Conservation (phyloP, 2,888 invertebrate species). For the Elegia similella region DNA sequence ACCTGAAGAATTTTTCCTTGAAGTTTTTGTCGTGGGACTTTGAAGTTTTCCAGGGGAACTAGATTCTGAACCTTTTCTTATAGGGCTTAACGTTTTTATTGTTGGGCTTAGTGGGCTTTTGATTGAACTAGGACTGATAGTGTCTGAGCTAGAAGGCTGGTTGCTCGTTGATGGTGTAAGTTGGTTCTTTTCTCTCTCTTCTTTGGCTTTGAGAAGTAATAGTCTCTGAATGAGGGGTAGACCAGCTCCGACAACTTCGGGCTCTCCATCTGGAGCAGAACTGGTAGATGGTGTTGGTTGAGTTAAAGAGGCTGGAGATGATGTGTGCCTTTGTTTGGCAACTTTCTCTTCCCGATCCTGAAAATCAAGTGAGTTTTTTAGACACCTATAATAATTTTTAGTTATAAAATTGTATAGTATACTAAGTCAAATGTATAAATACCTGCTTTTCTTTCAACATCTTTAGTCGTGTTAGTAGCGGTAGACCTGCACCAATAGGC, state of each 20-base stretch:
- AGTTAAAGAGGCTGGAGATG: constrained; percentile 45
- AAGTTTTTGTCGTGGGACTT: constrained; percentile 70
- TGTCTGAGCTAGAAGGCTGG: constrained; percentile 76
- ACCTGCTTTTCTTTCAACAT: constrained; percentile 93
- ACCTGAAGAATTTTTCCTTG: constrained; percentile 73
- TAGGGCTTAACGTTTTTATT: constrained; percentile 71
- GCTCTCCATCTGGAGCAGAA: constrained; percentile 79
- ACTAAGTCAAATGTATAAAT: constrained; percentile 12
- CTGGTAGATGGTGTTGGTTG: constrained; percentile 84
- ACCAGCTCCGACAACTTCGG: constrained; percentile 86
- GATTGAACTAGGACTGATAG: constrained; percentile 74
- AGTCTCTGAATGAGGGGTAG: constrained; percentile 88
- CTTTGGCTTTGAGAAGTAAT: constrained; percentile 88
- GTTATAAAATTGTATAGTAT: not conserved
- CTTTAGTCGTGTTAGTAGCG: constrained; percentile 88
- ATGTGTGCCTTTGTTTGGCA: constrained; percentile 67
- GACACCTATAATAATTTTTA: not conserved
- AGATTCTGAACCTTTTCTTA: constrained; percentile 75
- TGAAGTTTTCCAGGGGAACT: constrained; percentile 75
- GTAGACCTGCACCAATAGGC: constrained; percentile 92
- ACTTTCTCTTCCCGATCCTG: constrained; percentile 79
- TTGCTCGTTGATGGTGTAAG: constrained; percentile 67
- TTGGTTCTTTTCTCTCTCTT: constrained; percentile 82
- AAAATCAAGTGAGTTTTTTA: constrained; percentile 20
- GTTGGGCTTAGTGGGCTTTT: constrained; percentile 78